These are phyloP conservation scores for Propithecus coquereli DNA, from an alignment of 2,113 vertebrate genomes.

Conservation along the genomic window DNA sequence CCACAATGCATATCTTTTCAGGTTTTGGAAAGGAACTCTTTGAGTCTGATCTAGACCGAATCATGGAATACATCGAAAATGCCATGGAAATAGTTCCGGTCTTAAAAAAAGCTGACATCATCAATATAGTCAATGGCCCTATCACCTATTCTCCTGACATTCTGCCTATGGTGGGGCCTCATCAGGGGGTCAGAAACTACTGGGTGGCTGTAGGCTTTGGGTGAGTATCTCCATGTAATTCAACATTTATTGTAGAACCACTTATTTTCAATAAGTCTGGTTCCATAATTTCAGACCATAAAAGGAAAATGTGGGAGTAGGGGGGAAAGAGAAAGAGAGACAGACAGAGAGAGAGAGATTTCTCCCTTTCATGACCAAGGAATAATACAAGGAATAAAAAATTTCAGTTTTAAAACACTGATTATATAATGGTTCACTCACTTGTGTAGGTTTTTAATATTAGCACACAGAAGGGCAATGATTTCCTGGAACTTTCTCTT, in stretches of 20 bases:
- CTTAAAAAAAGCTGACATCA: conserved; percentile 92
- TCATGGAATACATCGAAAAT: conserved; percentile 93
- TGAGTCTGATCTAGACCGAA: conserved; percentile 96
- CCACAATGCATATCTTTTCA: conserved; percentile 71
- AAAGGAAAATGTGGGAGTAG: neutral
- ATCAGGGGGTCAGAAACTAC: conserved; percentile 93
- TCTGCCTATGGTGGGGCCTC: conserved; percentile 96
- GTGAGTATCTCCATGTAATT: conserved; percentile 80
- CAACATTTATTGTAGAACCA: neutral
- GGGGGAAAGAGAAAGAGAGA: neutral
- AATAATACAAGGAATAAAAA: neutral
- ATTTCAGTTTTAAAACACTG: neutral
- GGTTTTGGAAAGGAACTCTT: conserved; percentile 98
- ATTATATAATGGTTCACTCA: neutral
- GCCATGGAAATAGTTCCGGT: conserved; percentile 97
- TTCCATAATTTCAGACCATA: neutral
- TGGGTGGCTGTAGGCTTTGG: conserved; percentile 97
- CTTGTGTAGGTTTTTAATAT: neutral
- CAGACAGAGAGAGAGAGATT: neutral
- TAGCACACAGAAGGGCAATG: neutral
- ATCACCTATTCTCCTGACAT: conserved; percentile 98
- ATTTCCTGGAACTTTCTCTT: neutral
- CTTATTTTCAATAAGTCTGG: neutral
- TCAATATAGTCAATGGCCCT: conserved; percentile 94
- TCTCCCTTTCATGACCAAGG: neutral